phyloP scores from a whole-genome alignment of 2,113 vertebrate species.

The Acanthochromis polyacanthus region DNA sequence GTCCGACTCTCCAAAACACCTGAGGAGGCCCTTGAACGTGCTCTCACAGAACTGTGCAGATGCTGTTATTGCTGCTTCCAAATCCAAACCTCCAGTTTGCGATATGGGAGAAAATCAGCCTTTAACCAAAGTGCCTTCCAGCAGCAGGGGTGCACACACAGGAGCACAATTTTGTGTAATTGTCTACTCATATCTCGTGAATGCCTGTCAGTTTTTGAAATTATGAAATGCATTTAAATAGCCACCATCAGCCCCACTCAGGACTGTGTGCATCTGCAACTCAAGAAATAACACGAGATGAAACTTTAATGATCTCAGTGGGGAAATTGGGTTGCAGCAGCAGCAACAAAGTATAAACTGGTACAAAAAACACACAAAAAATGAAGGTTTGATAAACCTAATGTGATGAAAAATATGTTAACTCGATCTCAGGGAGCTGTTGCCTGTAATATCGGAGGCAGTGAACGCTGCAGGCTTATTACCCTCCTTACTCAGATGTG shows the following conservation, averaged over 20 bases:
- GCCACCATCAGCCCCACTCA: slow-evolving; percentile 1
- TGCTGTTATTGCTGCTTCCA: neutral
- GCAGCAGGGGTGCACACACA: slow-evolving; percentile 26
- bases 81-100: slow-evolving; percentile 11
- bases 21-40: slow-evolving; percentile 3
- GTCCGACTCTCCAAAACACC: slow-evolving; percentile 27
- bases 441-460: neutral
- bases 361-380: neutral
- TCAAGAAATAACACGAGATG: slow-evolving; percentile 38
- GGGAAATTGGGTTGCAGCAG: slow-evolving; percentile 35
- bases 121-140: slow-evolving; percentile 26
- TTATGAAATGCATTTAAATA: slow-evolving; percentile 27
- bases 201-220: slow-evolving; percentile 27
- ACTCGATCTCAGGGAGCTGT: neutral
- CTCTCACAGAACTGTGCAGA: slow-evolving; percentile 7
- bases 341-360: neutral
- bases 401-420: neutral
- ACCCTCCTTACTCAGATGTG: neutral
- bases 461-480: slow-evolving; percentile 16
- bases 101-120: slow-evolving; percentile 29
- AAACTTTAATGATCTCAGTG: slow-evolving; percentile 48
- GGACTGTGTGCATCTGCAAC: neutral
- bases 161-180: slow-evolving; percentile 20
- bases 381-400: slow-evolving; percentile 24
- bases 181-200: slow-evolving; percentile 17